A percentile compares a stretch with the other conserved stretches of the same genome.
Conservation (phyloP, 2,888 invertebrate species). For the Conistra vaccinii region DNA sequence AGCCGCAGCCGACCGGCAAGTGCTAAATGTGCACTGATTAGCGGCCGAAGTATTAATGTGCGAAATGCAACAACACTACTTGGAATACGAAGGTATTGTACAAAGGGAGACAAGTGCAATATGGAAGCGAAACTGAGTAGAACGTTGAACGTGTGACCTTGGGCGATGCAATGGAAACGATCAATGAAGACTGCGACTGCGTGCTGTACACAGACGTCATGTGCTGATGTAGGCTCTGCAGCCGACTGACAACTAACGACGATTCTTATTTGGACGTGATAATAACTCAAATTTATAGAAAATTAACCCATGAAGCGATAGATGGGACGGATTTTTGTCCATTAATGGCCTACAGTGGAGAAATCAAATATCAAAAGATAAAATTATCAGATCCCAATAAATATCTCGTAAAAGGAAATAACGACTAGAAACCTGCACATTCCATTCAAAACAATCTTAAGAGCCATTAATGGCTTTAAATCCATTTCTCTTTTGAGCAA, state of each 20-base stretch:
- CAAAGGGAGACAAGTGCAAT: slow-evolving; percentile 24
- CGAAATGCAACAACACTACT: slow-evolving; percentile 41
- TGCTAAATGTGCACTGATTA: slow-evolving; percentile 72
- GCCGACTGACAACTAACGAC: slow-evolving; percentile 1
- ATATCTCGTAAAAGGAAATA: background rate
- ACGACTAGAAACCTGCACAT: slow-evolving; percentile 9
- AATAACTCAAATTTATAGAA: background rate
- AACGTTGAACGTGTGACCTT: slow-evolving; percentile 45
- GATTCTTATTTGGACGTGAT: background rate
- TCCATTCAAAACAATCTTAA: background rate
- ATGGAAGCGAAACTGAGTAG: slow-evolving; percentile 19
- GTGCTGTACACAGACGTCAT: slow-evolving; percentile 42
- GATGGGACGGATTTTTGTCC: background rate
- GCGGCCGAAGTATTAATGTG: slow-evolving; percentile 59
- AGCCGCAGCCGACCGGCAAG: slow-evolving; percentile 67
- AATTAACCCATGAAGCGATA: background rate
- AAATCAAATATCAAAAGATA: background rate
- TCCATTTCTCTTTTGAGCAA: slow-evolving; percentile 9
- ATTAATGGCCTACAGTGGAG: background rate
- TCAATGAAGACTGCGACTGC: slow-evolving; percentile 61
- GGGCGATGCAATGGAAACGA: slow-evolving; percentile 55
- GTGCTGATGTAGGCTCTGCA: slow-evolving; percentile 29
- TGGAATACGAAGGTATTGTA: slow-evolving; percentile 20
- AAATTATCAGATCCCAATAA: background rate
- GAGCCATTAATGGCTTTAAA: slow-evolving; percentile 8